These are phyloP conservation scores for Heliothis virescens DNA, from an alignment of 1,140 invertebrate species.

Conservation along the genomic window DNA sequence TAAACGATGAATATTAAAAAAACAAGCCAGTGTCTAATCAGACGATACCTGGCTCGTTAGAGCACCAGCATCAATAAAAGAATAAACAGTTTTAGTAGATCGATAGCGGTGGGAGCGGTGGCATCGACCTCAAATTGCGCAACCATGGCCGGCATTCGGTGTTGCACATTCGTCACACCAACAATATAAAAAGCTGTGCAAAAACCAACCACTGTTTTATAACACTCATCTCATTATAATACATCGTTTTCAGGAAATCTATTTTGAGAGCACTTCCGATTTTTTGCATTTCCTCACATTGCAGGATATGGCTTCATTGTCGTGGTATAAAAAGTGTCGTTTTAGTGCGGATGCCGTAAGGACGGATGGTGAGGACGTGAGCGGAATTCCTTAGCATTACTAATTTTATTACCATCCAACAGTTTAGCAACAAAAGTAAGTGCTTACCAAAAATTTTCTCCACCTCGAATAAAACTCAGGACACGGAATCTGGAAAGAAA, in stretches of 20 bases:
- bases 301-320: slow-evolving; percentile 45
- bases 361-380: slow-evolving; percentile 53
- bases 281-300: slow-evolving; percentile 42
- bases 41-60: slow-evolving; percentile 41
- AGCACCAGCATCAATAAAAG: slow-evolving; percentile 59
- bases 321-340: slow-evolving; percentile 31
- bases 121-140: slow-evolving; percentile 67
- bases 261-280: slow-evolving; percentile 45
- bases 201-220: slow-evolving; percentile 43
- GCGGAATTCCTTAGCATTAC: slow-evolving; percentile 40
- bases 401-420: slow-evolving; percentile 42
- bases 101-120: slow-evolving; percentile 61
- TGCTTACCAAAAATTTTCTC: slow-evolving; percentile 56
- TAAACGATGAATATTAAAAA: slow-evolving; percentile 34
- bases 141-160: slow-evolving; percentile 48
- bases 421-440: slow-evolving; percentile 23
- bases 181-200: slow-evolving; percentile 43
- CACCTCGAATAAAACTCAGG: slow-evolving; percentile 49
- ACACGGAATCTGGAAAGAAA: slow-evolving; percentile 53
- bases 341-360: slow-evolving; percentile 6
- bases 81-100: slow-evolving; percentile 64
- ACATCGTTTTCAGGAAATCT: slow-evolving; percentile 12
- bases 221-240: slow-evolving; percentile 47
- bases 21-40: slow-evolving; percentile 25
- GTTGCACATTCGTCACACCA: slow-evolving; percentile 54